phyloP scores from a whole-genome alignment of 1,140 invertebrate genomes.

The Polypedilum vanderplanki region DNA sequence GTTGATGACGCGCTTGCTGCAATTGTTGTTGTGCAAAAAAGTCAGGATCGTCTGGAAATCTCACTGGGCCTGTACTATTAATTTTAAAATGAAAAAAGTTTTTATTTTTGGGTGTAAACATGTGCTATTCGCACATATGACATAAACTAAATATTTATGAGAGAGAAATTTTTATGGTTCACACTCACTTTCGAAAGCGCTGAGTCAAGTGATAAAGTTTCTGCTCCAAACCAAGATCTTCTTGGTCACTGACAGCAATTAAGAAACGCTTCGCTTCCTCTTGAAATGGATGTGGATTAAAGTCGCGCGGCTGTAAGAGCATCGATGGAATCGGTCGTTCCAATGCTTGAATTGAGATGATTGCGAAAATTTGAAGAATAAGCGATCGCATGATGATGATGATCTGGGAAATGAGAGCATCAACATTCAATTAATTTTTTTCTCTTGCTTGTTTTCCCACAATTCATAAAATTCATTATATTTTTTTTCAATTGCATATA shows the following conservation, averaged over 20 bases:
- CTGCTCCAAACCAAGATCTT: not conserved
- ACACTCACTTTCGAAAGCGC: conserved; percentile 3
- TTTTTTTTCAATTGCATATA: not conserved
- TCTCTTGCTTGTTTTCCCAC: not conserved
- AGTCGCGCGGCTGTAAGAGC: conserved; percentile 20
- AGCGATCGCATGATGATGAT: not conserved
- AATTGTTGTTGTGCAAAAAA: not conserved
- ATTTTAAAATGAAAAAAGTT: not conserved
- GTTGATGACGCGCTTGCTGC: not conserved
- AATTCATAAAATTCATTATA: not conserved
- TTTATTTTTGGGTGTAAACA: not conserved
- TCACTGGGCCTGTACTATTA: not conserved
- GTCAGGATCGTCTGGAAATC: not conserved
- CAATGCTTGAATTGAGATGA: not conserved
- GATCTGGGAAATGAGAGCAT: conserved; percentile 1
- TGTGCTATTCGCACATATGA: not conserved
- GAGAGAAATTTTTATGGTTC: not conserved
- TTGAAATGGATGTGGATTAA: conserved; percentile 30
- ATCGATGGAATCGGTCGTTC: conserved; percentile 6
- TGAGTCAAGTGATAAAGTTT: not conserved
- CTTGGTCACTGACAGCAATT: not conserved
- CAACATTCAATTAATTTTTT: conserved; percentile 7
- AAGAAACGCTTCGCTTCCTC: not conserved
- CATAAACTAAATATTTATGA: not conserved
- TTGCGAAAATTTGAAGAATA: not conserved